Base-by-base conservation (phyloP, 2,113 vertebrate species). In the Corythoichthys haematopterus region DNA sequence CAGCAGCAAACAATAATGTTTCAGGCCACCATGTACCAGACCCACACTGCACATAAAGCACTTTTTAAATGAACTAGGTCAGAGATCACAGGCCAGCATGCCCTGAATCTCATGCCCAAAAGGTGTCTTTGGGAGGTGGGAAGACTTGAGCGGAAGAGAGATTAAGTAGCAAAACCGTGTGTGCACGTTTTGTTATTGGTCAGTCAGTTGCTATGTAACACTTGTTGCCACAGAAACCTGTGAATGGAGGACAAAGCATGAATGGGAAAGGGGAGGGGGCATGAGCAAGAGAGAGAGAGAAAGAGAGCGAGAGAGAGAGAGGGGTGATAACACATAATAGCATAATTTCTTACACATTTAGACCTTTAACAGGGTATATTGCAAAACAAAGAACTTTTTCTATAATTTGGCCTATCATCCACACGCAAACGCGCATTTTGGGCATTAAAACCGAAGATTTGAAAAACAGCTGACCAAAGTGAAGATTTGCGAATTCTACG, bases 161-260 rank as follows among this genome's bases (percentile, higher is more conserved):
- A 69, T 53, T 38, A 6, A 65, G 46, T 59, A 79, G 46, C 47
- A 47, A 64, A 69, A 14, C 58, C 68, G 57, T 45, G 38, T 68
- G 64, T 70, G 66, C 43, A 6, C 69, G 47, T 61, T 64, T 70
- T 11, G 69, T 66, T 66, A 85, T 77, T 85, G 84, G 87, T 63
- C 11, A 16, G 33, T 73, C 53, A 8, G 88, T 90, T 88, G 84
- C 88, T 88, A 89, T 75, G 86, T 77, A 78, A 90, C 71, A 56
- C 48, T 2, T 46, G 90, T 90, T 90, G 79, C 88, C 82, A 90
- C 82, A 85, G 89, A 89, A 91, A 92, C 88, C 74, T 76, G 60
- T 79, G 74, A 87, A 81, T 88, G 82, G 78, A 80, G 80, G 69
- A 71, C 68, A 88, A 88, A 84, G 79, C 76, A 84, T 83, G 80